phyloP scores from a whole-genome alignment of 2,113 vertebrate species.

The Melanotaenia duboulayi region DNA sequence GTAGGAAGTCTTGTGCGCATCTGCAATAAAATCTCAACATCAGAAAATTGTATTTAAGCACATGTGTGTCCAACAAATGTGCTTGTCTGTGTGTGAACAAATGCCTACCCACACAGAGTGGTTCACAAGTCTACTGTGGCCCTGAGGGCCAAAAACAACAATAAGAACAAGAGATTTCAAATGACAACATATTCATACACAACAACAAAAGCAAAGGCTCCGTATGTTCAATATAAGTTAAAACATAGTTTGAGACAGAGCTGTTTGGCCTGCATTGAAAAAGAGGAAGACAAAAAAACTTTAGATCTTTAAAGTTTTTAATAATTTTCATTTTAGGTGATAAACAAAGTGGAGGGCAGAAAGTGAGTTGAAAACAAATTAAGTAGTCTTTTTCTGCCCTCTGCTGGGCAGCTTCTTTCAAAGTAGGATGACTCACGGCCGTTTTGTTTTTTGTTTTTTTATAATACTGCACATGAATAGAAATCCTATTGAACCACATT shows the following conservation, averaged over 20 bases:
- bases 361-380: not conserved
- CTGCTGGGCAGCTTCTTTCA: conserved; percentile 61
- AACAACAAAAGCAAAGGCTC: no score
- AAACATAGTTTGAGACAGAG: no score
- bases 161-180: not conserved
- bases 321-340: not conserved
- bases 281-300: no score
- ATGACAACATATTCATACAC: not conserved
- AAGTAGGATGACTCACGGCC: not conserved
- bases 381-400: conserved; percentile 60
- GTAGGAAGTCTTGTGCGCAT: conserved; percentile 17
- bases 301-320: no score
- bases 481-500: conserved; percentile 14
- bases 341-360: conserved; percentile 2
- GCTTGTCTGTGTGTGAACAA: conserved; percentile 26
- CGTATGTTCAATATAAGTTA: no score
- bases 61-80: conserved; percentile 6
- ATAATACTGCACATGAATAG: not conserved
- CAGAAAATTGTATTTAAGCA: conserved; percentile 21
- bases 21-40: conserved; percentile 49
- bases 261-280: no score
- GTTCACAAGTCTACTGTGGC: conserved; percentile 11
- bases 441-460: not conserved
- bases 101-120: conserved; percentile 8
- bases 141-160: not conserved